Conservation (phyloP, 2,797 vertebrate genomes). For the Dromococcyx pavoninus region DNA sequence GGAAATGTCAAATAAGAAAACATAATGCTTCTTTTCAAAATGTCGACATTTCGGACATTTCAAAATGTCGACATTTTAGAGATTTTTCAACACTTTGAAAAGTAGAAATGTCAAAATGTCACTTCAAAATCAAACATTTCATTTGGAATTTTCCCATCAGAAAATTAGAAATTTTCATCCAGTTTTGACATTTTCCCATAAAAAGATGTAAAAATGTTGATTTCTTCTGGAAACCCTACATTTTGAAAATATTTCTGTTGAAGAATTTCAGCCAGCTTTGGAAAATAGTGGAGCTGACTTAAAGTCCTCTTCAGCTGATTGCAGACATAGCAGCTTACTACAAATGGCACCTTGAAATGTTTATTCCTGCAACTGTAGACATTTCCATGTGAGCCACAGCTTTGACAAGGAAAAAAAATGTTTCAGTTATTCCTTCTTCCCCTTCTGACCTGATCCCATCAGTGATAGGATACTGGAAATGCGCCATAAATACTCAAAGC, state of each 20-base stretch:
- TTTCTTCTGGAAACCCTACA: constrained; percentile 22
- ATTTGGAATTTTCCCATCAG: constrained; percentile 61
- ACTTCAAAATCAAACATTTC: constrained; percentile 64
- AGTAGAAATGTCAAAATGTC: constrained; percentile 69
- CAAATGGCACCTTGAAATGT: neutral
- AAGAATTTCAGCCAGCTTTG: constrained; percentile 39
- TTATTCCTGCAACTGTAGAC: neutral
- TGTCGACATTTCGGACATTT: constrained; percentile 67
- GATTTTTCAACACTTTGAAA: constrained; percentile 66
- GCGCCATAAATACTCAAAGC: constrained; percentile 40
- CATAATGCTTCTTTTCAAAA: constrained; percentile 70
- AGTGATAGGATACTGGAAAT: constrained; percentile 39
- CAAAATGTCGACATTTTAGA: constrained; percentile 65
- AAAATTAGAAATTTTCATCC: constrained; percentile 69
- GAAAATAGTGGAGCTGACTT: constrained; percentile 5
- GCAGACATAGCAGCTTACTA: neutral
- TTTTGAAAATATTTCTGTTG: constrained; percentile 53
- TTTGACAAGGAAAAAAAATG: constrained; percentile 29
- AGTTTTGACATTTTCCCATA: constrained; percentile 49
- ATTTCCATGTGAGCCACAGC: neutral
- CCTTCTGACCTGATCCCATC: constrained; percentile 51
- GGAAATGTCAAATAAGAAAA: constrained; percentile 72
- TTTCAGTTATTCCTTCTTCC: constrained; percentile 7
- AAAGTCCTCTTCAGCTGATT: constrained; percentile 4
- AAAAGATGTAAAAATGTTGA: constrained; percentile 32